Percentiles rank a stretch among this genome's conserved stretches.
These are phyloP conservation scores for Heliconius hortense DNA, from an alignment of 2,888 invertebrate genomes.

Conservation along the genomic window DNA sequence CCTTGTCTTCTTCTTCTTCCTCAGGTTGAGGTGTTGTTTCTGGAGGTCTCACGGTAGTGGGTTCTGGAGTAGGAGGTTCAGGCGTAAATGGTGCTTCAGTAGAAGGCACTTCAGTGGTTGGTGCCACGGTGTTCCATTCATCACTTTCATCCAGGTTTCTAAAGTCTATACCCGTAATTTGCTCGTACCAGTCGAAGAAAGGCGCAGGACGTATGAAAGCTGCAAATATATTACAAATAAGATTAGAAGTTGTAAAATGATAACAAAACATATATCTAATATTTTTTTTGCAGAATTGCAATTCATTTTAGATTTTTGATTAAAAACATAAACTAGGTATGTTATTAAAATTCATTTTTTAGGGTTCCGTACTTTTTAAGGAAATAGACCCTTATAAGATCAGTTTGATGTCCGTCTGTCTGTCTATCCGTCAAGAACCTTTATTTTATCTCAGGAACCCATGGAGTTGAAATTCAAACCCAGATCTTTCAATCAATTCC, in stretches of 20 bases:
- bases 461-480: too few relatives aligned
- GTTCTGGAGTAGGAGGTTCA: constrained; percentile 21
- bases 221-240: constrained; percentile 43
- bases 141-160: constrained; percentile 59
- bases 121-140: constrained; percentile 40
- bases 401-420: too few relatives aligned
- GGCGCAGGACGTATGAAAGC: constrained; percentile 71
- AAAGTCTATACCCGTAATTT: constrained; percentile 65
- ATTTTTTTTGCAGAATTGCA: background rate
- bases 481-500: too few relatives aligned
- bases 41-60: constrained; percentile 34
- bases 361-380: too few relatives aligned
- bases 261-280: background rate
- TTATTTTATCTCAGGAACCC: too few relatives aligned
- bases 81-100: background rate
- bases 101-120: background rate
- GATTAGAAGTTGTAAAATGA: too few relatives aligned
- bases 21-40: constrained; percentile 43
- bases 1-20: constrained; percentile 31
- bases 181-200: constrained; percentile 63
- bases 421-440: too few relatives aligned
- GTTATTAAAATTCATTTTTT: too few relatives aligned
- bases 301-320: background rate
- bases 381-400: too few relatives aligned
- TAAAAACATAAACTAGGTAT: background rate